A percentile compares a stretch with the other conserved stretches of the same genome.
Evolutionary conservation across 1,140 invertebrate genomes (phyloP).

Genomic region (Ruditapes philippinarum): DNA sequence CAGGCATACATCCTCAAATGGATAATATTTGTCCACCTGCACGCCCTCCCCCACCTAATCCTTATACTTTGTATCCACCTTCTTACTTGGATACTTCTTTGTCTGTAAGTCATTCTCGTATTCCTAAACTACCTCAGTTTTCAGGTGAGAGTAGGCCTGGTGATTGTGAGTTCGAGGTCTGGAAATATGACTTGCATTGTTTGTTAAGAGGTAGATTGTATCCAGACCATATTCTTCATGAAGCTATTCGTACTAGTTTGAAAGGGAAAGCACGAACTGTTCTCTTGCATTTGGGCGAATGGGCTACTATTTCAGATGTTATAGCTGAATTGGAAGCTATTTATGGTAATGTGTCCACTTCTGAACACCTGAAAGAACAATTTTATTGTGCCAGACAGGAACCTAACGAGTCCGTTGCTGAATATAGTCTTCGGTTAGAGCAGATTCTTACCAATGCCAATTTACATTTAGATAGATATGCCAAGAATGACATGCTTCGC

Average conservation of each 20-base stretch:
- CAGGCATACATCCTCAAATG: no score
- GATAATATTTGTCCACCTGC: no score
- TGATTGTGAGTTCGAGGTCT: not conserved
- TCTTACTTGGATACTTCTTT: no score
- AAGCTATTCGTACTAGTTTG: not conserved
- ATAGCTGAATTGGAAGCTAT: not conserved
- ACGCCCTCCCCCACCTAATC: no score
- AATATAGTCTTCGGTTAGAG: conserved; percentile 17
- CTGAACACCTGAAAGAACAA: not conserved
- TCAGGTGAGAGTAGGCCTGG: no score
- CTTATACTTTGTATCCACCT: no score
- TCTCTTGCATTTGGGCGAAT: not conserved
- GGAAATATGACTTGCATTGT: not conserved
- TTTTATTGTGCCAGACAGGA: not conserved
- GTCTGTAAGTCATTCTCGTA: no score
- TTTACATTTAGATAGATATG: not conserved
- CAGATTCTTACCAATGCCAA: not conserved
- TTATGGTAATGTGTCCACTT: not conserved
- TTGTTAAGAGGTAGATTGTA: not conserved
- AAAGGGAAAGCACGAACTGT: not conserved
- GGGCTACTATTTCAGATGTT: no score
- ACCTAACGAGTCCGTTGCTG: not conserved
- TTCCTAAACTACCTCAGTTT: no score
- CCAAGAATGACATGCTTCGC: not conserved
- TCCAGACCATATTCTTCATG: not conserved